Conservation (phyloP, 2,888 invertebrate species). For the Taenaris catops region DNA sequence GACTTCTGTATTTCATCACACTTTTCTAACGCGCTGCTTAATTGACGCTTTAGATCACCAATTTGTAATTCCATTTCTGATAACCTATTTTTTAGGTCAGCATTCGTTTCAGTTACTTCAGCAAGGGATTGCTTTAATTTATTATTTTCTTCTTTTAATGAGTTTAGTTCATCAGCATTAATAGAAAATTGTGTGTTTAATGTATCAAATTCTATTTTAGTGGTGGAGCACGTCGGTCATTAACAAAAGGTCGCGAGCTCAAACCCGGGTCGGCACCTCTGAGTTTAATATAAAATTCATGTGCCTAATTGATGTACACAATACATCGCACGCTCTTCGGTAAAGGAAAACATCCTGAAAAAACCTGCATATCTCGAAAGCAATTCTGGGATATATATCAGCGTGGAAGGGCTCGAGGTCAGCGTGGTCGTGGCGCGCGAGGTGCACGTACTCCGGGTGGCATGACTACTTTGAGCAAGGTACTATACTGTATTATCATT, state of each 20-base stretch:
- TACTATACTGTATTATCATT: too few species aligned
- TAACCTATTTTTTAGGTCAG: conserved; percentile 56
- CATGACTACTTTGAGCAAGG: conserved; percentile 92
- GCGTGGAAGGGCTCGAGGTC: conserved; percentile 93
- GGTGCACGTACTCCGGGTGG: conserved; percentile 84
- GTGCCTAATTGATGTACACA: too few species aligned
- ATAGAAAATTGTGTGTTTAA: conserved; percentile 65
- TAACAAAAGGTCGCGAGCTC: too few species aligned
- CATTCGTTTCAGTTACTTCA: conserved; percentile 56
- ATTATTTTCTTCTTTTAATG: conserved; percentile 62
- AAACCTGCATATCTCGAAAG: too few species aligned
- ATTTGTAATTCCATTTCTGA: conserved; percentile 71
- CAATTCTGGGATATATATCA: too few species aligned
- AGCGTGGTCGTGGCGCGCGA: conserved; percentile 85
- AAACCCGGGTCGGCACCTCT: too few species aligned
- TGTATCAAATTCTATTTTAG: conserved; percentile 65
- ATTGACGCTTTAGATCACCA: conserved; percentile 79
- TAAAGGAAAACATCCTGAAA: too few species aligned
- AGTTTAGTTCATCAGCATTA: conserved; percentile 60
- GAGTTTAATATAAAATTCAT: too few species aligned
- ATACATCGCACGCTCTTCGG: too few species aligned
- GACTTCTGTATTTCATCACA: conserved; percentile 74
- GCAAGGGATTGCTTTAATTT: conserved; percentile 58
- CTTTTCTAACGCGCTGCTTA: conserved; percentile 76
- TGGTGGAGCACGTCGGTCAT: too few species aligned